Conservation (phyloP, 2,113 vertebrate genomes). For the Hippocampus mohnikei region DNA sequence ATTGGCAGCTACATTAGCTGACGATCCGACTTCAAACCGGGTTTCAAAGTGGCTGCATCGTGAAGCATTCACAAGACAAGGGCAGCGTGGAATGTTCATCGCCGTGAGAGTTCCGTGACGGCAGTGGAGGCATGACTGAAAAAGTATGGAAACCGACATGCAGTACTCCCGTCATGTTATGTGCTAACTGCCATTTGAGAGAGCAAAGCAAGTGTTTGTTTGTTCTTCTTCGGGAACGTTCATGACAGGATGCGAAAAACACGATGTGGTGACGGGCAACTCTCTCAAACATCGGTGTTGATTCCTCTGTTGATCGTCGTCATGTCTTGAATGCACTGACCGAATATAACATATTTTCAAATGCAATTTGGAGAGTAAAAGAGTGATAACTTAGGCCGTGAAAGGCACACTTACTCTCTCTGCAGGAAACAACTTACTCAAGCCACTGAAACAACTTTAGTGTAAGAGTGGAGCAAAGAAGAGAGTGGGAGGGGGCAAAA, state of each 20-base stretch:
- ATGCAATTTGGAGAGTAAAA: no score
- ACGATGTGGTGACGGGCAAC: slow-evolving; percentile 22
- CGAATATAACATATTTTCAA: neutral
- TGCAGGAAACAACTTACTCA: neutral
- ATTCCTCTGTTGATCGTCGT: neutral
- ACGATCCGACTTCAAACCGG: slow-evolving; percentile 49
- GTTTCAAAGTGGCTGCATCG: slow-evolving; percentile 44
- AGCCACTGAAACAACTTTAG: neutral
- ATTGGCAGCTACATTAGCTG: slow-evolving; percentile 25
- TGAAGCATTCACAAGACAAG: slow-evolving; percentile 49
- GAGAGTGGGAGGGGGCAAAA: slow-evolving; percentile 25
- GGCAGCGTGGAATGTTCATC: slow-evolving; percentile 42
- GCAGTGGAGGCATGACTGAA: slow-evolving; percentile 3
- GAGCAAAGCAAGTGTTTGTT: neutral
- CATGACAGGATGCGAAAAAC: slow-evolving; percentile 44
- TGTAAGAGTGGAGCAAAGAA: neutral
- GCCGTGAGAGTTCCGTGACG: slow-evolving; percentile 21
- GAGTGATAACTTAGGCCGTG: no score
- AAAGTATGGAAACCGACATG: slow-evolving; percentile 1
- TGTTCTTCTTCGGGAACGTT: slow-evolving; percentile 34
- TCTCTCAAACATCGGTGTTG: slow-evolving; percentile 15
- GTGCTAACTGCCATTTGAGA: neutral
- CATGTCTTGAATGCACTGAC: neutral
- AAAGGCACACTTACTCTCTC: no score
- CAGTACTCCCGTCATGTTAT: neutral